Conservation (phyloP, 64 coral and sea anemone species). For the Montipora cactus region DNA sequence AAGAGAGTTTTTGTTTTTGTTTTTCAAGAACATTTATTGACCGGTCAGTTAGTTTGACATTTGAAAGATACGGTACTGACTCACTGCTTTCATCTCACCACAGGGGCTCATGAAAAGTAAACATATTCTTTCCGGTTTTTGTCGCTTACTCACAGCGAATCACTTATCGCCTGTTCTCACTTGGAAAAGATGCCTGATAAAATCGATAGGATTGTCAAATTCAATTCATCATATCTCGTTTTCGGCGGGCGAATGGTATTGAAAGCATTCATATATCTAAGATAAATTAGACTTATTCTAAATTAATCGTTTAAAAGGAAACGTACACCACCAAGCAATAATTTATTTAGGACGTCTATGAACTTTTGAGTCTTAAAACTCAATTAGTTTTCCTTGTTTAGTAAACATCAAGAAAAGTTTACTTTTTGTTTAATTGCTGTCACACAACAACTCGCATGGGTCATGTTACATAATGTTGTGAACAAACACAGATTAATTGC, state of each 20-base stretch:
- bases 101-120: not conserved
- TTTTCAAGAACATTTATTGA: not conserved
- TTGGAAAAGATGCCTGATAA: conserved; percentile 1
- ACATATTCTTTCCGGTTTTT: not conserved
- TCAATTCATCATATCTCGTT: not conserved
- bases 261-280: not conserved
- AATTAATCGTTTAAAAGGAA: not conserved
- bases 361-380: not conserved
- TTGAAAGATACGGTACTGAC: not conserved
- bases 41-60: not conserved
- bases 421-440: not conserved
- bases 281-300: not conserved
- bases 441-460: not conserved
- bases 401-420: conserved; percentile 7
- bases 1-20: not conserved
- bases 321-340: not conserved
- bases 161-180: not conserved
- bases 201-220: not conserved
- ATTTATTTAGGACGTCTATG: not conserved
- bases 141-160: not conserved
- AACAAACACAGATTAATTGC: not conserved
- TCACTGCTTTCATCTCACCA: not conserved
- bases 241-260: not conserved
- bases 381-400: not conserved
- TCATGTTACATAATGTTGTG: not conserved